Evolutionary conservation across 1,140 invertebrate species (phyloP), one percentile per base, ranked within the genome.

Genomic region (Thaumatotibia leucotreta): DNA sequence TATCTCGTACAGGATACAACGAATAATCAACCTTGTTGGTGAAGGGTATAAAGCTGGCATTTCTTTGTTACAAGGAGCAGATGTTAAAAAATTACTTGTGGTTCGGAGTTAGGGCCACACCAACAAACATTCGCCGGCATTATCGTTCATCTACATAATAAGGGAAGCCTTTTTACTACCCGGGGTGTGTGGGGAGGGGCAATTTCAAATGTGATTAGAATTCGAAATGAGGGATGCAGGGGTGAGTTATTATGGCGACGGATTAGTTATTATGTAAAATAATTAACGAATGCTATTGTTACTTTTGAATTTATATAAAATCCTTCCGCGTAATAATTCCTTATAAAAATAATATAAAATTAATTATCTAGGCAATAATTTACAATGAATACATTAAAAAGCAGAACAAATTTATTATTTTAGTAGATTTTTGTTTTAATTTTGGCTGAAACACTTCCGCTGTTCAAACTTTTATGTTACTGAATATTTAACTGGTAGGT

Each of bases 121-220:
- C 29, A 29, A 27, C 23, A 45, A 45, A 27, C 52, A 27, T 27
- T 58, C 52, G 50, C 27, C n/a, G 24, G 23, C 52, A 14, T 58
- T 58, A 58, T 58, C 27, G 24, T 6, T 27, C 4, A 58, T 58
- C 14, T 58, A 58, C 52, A 58, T 58, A 58, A 58, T 54, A 54
- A 54, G 50, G 11, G 27, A 58, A 31, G 39, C 39, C 14, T 45
- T 45, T 45, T 45, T 45, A 45, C 20, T 45, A 45, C 17, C 17
- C 39, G 20, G 39, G 14, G 35, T 14, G 39, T 20, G 6, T 4
- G n/a, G 35, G 35, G 17, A 6, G 2, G 39, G 39, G 4, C n/a
- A 17, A 20, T 20, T 20, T 8, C 20, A 17, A 45, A 45, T 20
- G 17, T 45, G 39, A 45, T 45, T 45, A 20, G 39, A n/a, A 45